Conservation (phyloP, 1,140 invertebrate species). For the Andrena cerasifolii region DNA sequence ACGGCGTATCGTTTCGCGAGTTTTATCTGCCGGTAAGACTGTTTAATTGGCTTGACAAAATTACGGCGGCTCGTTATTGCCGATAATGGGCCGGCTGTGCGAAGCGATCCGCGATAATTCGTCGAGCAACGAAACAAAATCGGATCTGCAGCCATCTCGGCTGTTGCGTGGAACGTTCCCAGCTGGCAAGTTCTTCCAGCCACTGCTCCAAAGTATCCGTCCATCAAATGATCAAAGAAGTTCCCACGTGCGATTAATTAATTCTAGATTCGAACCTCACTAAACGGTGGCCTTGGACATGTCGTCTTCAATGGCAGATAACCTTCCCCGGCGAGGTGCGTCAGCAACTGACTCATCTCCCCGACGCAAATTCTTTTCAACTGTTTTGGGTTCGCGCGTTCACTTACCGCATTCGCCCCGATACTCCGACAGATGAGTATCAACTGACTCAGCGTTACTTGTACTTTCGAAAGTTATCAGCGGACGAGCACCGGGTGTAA, state of each 20-base stretch:
- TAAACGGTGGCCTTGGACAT: not conserved
- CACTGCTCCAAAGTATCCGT: no score
- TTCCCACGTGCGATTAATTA: no score
- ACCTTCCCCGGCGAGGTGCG: not conserved
- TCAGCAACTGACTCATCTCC: not conserved
- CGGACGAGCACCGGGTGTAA: not conserved
- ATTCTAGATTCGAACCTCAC: not conserved
- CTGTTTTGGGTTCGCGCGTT: not conserved
- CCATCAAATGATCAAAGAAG: no score
- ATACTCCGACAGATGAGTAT: not conserved
- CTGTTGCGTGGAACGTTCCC: not conserved
- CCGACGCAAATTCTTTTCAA: not conserved
- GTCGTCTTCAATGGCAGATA: not conserved
- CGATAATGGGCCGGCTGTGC: slow-evolving; percentile 10
- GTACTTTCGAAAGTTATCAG: not conserved
- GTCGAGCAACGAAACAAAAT: not conserved
- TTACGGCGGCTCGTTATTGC: slow-evolving; percentile 20
- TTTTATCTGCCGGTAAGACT: slow-evolving; percentile 2
- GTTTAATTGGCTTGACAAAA: slow-evolving; percentile 26
- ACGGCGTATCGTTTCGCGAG: not conserved
- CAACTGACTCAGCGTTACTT: not conserved
- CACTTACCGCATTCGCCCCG: not conserved
- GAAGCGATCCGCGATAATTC: not conserved
- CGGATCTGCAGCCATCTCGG: not conserved
- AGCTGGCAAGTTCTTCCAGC: not conserved